Evolutionary conservation across 2,113 vertebrate species (phyloP), one percentile per base, ranked within the genome.

Genomic region (Pachypanchax playfairii): DNA sequence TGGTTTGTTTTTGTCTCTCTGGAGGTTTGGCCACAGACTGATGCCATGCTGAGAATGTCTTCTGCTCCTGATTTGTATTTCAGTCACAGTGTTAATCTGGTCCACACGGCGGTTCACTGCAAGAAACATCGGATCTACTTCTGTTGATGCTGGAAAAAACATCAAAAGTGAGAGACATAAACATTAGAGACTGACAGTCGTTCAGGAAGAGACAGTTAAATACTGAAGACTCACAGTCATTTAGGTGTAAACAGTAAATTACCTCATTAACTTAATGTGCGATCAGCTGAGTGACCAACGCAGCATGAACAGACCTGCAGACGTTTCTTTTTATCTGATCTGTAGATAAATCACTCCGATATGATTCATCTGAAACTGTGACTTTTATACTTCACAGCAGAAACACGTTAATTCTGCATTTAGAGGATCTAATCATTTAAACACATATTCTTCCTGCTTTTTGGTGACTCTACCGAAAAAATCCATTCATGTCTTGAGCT

Each of bases 221-320:
- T 57, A 70, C 7, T 21, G 24, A 28, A 47, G 58, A 24, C 58
- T 35, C 39, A 49, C 58, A 48, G 60, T 65, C 29, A 67, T 81
- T 75, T 71, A 71, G 75, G 69, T 69, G 65, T 62, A 51, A 70
- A 71, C 57, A 53, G 67, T 66, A 78, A 71, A 85, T 83, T 39
- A 84, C 59, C 58, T 70, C 70, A 65, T 87, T 82, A 86, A 71
- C 12, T 54, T 79, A 81, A 85, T 85, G 75, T 64, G 57, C 60
- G 80, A 83, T 75, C 80, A 81, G 74, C 71, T 68, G 70, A 79
- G 67, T 57, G 80, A 50, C 24, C 75, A 57, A 63, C 15, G 8
- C 62, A 75, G 58, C 56, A 38, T 80, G 70, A 80, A 75, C 65
- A 70, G 36, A 31, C 66, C 7, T 52, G 53, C 57, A 74, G 49